Conservation (phyloP, 2,888 invertebrate genomes). For the Dromius quadrimaculatus region DNA sequence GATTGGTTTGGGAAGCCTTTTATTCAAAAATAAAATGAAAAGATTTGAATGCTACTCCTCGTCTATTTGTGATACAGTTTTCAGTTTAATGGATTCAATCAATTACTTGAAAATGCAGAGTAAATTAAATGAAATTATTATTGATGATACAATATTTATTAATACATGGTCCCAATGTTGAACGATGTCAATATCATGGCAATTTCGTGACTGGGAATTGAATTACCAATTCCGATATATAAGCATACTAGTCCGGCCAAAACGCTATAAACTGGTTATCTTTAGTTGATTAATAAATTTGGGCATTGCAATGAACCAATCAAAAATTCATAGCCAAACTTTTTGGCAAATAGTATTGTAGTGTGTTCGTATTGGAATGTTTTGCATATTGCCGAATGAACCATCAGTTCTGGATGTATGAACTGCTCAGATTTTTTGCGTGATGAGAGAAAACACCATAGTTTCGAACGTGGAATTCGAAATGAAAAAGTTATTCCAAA, state of each 20-base stretch:
- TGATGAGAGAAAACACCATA: too few relatives aligned
- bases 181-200: slow-evolving; percentile 15
- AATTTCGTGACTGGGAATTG: slow-evolving; percentile 31
- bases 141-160: slow-evolving; percentile 25
- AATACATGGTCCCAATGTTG: slow-evolving; percentile 14
- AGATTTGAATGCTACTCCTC: too few relatives aligned
- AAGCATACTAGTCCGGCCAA: slow-evolving; percentile 6
- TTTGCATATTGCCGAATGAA: too few relatives aligned
- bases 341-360: too few relatives aligned
- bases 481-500: too few relatives aligned
- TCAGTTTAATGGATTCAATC: neutral
- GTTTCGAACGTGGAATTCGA: too few relatives aligned
- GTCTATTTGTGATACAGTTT: neutral
- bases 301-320: neutral
- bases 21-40: too few relatives aligned
- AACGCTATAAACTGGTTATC: slow-evolving; percentile 14
- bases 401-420: too few relatives aligned
- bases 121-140: slow-evolving; percentile 22
- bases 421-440: too few relatives aligned
- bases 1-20: too few relatives aligned
- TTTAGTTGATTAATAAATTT: neutral
- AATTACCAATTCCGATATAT: slow-evolving; percentile 33
- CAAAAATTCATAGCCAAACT: too few relatives aligned
- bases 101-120: slow-evolving; percentile 2
- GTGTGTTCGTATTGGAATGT: too few relatives aligned